Evolutionary conservation across 2,113 vertebrate genomes (phyloP).

Genomic region (Aptenodytes patagonicus): DNA sequence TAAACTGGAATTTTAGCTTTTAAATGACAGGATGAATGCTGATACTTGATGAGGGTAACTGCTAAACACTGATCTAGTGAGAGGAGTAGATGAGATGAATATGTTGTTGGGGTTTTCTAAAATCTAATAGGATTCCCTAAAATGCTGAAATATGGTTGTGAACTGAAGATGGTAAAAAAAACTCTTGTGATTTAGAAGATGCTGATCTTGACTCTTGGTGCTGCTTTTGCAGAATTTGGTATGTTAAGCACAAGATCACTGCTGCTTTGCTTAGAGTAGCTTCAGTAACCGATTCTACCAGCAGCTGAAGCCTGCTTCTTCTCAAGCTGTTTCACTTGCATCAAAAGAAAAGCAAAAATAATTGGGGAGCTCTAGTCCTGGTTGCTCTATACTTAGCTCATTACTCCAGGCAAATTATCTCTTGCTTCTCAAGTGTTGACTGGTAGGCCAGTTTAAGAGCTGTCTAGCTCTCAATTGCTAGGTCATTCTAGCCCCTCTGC

Average conservation of each 20-base stretch:
- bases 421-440: not conserved
- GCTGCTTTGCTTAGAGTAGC: not conserved
- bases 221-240: not conserved
- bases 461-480: not conserved
- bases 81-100: not conserved
- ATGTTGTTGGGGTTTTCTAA: not conserved
- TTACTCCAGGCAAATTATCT: conserved; percentile 9
- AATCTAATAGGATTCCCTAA: not conserved
- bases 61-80: not conserved
- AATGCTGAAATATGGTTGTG: not conserved
- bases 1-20: not conserved
- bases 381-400: not conserved
- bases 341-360: not conserved
- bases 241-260: not conserved
- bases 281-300: not conserved
- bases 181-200: not conserved
- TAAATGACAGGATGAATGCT: not conserved
- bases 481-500: not conserved
- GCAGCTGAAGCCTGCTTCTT: not conserved
- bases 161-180: not conserved
- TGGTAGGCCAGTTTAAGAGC: not conserved
- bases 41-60: not conserved
- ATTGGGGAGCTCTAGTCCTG: not conserved
- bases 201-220: not conserved
- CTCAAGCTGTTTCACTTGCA: not conserved